Base-by-base conservation (phyloP, 1,140 invertebrate species). In the Tetraneura akinire region DNA sequence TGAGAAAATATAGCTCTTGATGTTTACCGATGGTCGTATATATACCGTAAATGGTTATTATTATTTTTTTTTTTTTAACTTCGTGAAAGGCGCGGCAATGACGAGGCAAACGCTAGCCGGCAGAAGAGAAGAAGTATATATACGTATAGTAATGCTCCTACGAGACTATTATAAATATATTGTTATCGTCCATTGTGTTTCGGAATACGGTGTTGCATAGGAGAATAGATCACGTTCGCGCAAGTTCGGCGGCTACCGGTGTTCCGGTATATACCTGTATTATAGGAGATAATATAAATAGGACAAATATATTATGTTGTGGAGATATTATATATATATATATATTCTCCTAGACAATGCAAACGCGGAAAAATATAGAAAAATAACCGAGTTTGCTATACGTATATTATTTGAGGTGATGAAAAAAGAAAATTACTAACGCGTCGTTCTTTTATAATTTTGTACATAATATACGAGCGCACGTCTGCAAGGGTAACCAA, bases 11-110 rank as follows among this genome's bases (percentile, higher is more conserved):
- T n/a, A 45, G 55, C 55, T 55, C 74, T 78, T 78, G 74, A 78
- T 78, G 74, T 78, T 78, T 62, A 62, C 74, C 74, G 74, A 78
- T 78, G 74, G 74, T 37, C 74, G n/a, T n/a, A n/a, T n/a, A n/a
- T n/a, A n/a, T n/a, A 78, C 74, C 55, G 74, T 78, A 78, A 78
- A 78, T 55, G 74, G 74, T 78, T 78, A 51, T 68, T 6, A 23
- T 68, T 68, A 68, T 42, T 68, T 14, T 68, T 64, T 32, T 57
- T 74, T 57, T 78, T 21, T 29, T n/a, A n/a, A 45, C 9, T 45
- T 21, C 74, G 55, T 78, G 74, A 78, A 78, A 78, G 74, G 74
- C 51, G 55, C 21, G 2, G 74, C 74, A 47, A 78, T 78, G 74
- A 78, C 74, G 26, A n/a, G 21, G 74, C 74, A 78, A 60, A 45